Conservation (phyloP, 2,797 vertebrate genomes). For the Peromyscus melanophrys region DNA sequence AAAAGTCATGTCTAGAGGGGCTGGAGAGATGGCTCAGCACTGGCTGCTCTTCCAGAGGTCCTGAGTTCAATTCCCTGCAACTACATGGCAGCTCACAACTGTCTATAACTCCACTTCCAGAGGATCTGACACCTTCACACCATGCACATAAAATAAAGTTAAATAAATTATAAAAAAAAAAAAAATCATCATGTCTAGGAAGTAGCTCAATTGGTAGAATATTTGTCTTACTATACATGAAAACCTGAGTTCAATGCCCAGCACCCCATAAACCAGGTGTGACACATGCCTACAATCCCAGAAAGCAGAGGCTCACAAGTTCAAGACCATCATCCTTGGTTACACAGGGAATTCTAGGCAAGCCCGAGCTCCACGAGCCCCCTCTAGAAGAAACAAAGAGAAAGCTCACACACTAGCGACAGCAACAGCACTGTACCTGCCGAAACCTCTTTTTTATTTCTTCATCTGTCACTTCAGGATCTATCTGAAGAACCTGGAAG, state of each 20-base stretch:
- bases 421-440: conserved; percentile 90
- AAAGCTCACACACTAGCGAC: conserved; percentile 24
- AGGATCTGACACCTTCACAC: too few species aligned
- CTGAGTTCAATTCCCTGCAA: too few species aligned
- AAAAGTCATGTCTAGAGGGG: neutral
- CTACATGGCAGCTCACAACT: too few species aligned
- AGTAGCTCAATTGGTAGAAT: neutral
- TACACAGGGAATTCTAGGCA: too few species aligned
- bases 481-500: conserved; percentile 96
- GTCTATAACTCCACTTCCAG: too few species aligned
- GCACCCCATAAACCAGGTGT: neutral
- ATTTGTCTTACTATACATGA: neutral
- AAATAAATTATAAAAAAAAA: too few species aligned
- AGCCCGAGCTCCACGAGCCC: neutral
- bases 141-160: too few species aligned
- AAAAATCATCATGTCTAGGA: neutral
- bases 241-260: neutral
- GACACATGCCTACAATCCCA: neutral
- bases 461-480: conserved; percentile 98
- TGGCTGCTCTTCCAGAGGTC: too few species aligned
- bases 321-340: neutral
- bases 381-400: neutral
- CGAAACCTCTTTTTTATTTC: conserved; percentile 99
- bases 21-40: too few species aligned
- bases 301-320: neutral